Conservation (phyloP, 2,113 vertebrate species). For the Sterna hirundo region DNA sequence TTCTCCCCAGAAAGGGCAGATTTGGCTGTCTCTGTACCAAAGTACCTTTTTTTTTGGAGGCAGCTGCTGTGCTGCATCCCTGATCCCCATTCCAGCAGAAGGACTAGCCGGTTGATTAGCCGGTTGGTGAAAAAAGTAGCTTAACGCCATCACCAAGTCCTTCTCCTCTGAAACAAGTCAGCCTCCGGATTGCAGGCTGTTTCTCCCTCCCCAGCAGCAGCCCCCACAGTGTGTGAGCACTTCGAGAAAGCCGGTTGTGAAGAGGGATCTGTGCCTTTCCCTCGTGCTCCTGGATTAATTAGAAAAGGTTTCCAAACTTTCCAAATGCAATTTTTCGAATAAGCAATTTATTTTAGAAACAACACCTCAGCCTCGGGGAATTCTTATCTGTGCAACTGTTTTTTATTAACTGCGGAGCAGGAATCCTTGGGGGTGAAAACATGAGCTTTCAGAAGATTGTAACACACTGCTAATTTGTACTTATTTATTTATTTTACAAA, state of each 20-base stretch:
- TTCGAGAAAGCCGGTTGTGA: background rate
- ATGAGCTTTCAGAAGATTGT: background rate
- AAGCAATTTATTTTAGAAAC: constrained; percentile 62
- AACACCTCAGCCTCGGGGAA: background rate
- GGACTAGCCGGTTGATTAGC: background rate
- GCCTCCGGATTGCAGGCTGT: background rate
- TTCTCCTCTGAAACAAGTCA: background rate
- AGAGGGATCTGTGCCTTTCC: background rate
- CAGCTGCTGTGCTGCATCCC: background rate
- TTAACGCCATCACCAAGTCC: background rate
- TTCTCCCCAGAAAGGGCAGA: background rate
- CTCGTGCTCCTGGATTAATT: background rate
- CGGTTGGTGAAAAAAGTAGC: background rate
- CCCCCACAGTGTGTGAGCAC: background rate
- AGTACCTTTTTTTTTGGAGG: background rate
- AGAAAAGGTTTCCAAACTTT: constrained; percentile 16
- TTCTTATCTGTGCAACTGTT: constrained; percentile 17
- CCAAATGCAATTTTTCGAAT: constrained; percentile 14
- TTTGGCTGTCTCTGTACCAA: background rate
- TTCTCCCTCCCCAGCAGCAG: background rate
- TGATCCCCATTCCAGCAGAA: background rate
- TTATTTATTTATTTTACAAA: constrained; percentile 39
- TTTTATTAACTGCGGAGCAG: constrained; percentile 26
- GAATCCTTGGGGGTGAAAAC: background rate
- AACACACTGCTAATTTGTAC: constrained; percentile 12